Conservation (phyloP, 2,113 vertebrate genomes). For the Laticauda colubrina region DNA sequence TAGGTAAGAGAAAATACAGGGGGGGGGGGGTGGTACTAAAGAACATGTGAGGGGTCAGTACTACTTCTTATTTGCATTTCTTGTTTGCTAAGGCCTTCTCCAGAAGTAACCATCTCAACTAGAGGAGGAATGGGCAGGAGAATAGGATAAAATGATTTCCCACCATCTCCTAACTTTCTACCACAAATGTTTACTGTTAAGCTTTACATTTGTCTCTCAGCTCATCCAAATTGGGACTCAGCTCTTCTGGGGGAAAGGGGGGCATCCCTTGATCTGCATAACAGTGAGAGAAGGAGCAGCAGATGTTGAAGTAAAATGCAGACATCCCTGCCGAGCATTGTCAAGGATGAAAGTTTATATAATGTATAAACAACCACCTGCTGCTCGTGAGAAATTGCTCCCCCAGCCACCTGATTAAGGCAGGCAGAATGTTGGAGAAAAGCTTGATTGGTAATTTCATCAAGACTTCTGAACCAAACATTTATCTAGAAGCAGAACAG, state of each 20-base stretch:
- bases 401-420: slow-evolving; percentile 69
- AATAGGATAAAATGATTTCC: slow-evolving; percentile 49
- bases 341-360: slow-evolving; percentile 62
- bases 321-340: slow-evolving; percentile 55
- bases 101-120: neutral
- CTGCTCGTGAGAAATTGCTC: slow-evolving; percentile 64
- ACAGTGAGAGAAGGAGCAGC: slow-evolving; percentile 40
- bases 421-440: slow-evolving; percentile 48
- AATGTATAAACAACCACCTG: slow-evolving; percentile 66
- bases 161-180: slow-evolving; percentile 56
- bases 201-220: slow-evolving; percentile 53
- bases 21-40: neutral
- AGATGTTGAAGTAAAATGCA: slow-evolving; percentile 63
- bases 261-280: slow-evolving; percentile 54
- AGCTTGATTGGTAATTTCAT: slow-evolving; percentile 59
- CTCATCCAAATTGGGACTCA: slow-evolving; percentile 54
- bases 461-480: slow-evolving; percentile 61
- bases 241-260: slow-evolving; percentile 42
- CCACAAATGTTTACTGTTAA: slow-evolving; percentile 63
- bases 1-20: neutral
- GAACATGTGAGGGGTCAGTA: neutral
- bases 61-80: neutral
- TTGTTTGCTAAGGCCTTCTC: neutral
- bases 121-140: slow-evolving; percentile 38
- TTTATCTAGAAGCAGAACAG: slow-evolving; percentile 53